A percentile compares a stretch with the other conserved stretches of the same genome.
Conservation (phyloP, 53 echinoderm and acorn worm species). For the Astropecten irregularis region DNA sequence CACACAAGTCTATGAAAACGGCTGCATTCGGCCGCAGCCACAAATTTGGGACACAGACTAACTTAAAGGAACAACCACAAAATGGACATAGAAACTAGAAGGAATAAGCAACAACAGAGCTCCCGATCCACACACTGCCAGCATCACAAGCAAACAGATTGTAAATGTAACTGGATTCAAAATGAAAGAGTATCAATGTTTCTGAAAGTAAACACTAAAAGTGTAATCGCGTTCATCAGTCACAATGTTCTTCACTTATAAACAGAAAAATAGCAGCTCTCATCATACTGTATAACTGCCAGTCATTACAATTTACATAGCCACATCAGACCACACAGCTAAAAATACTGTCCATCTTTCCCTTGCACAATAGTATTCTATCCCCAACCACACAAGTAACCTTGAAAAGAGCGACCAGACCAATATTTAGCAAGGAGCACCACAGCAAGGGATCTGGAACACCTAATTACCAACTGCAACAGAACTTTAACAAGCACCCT, state of each 20-base stretch:
- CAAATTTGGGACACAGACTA: not conserved
- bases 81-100: not conserved
- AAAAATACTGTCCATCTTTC: too few species aligned
- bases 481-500: slow-evolving; percentile 20
- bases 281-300: too few species aligned
- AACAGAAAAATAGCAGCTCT: too few species aligned
- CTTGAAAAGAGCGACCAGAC: slow-evolving; percentile 24
- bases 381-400: not conserved
- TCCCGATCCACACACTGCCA: not conserved
- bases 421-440: not conserved
- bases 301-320: too few species aligned
- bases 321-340: too few species aligned
- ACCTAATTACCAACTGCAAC: slow-evolving; percentile 39
- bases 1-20: too few species aligned
- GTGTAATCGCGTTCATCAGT: too few species aligned
- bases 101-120: not conserved
- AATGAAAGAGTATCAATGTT: too few species aligned
- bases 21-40: too few species aligned
- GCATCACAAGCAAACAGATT: not conserved
- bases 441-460: not conserved
- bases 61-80: not conserved
- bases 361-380: not conserved
- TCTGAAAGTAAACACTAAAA: too few species aligned
- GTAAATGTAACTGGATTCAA: too few species aligned
- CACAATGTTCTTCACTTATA: too few species aligned